phyloP scores from a whole-genome alignment of 2,888 invertebrate species.

The Rosalia funebris region DNA sequence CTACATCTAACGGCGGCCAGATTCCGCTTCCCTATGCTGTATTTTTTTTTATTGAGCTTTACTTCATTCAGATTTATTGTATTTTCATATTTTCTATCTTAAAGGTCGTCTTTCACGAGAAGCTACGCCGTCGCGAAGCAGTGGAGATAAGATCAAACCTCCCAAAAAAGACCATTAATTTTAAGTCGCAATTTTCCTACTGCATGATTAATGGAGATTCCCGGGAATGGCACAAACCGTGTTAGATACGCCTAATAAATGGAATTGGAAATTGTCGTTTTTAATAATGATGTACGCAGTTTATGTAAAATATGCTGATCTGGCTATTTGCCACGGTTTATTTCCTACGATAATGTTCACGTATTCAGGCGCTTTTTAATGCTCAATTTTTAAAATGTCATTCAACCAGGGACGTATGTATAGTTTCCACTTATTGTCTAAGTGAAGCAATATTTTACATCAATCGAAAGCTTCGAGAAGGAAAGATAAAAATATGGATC shows the following conservation, averaged over 20 bases:
- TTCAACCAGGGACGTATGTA: too few species aligned
- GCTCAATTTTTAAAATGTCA: too few species aligned
- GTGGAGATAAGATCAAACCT: constrained; percentile 31
- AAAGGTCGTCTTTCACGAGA: constrained; percentile 7
- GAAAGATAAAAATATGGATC: too few species aligned
- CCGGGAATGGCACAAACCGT: constrained; percentile 16
- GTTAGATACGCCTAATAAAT: constrained; percentile 22
- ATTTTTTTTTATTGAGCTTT: constrained; percentile 19
- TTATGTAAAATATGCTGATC: constrained; percentile 7
- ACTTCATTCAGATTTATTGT: constrained; percentile 27
- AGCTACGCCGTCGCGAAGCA: constrained; percentile 9
- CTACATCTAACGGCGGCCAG: neutral
- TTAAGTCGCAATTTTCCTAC: constrained; percentile 36
- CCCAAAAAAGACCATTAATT: constrained; percentile 38
- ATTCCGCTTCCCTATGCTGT: neutral
- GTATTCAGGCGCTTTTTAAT: too few species aligned
- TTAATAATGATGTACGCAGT: constrained; percentile 12
- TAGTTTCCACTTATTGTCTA: too few species aligned
- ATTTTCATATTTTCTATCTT: constrained; percentile 23
- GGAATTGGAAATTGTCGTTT: constrained; percentile 26
- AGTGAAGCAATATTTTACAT: too few species aligned
- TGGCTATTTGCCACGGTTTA: neutral
- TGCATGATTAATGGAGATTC: constrained; percentile 36
- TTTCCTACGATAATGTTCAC: too few species aligned
- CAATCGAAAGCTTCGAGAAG: too few species aligned